phyloP scores from a whole-genome alignment of 2,797 vertebrate species.

The Semotilus atromaculatus region DNA sequence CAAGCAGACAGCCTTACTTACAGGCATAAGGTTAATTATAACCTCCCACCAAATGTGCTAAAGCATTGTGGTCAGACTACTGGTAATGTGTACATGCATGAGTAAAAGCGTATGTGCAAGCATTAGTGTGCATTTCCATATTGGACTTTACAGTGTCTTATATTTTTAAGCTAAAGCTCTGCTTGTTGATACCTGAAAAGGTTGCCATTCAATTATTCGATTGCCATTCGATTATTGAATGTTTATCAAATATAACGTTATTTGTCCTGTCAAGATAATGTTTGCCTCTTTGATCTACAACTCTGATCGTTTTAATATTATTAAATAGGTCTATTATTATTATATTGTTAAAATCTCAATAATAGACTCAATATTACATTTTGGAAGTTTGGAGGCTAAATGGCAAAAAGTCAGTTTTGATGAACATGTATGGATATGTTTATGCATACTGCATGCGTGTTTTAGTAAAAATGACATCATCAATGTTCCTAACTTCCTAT shows the following conservation, averaged over 20 bases:
- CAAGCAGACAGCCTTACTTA: not conserved
- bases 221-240: not conserved
- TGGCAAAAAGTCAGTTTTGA: not conserved
- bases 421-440: not conserved
- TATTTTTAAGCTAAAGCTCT: not conserved
- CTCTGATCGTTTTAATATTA: not conserved
- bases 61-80: constrained; percentile 3
- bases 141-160: not conserved
- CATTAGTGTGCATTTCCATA: not conserved
- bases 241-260: not conserved
- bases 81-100: not conserved
- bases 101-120: not conserved
- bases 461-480: not conserved
- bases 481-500: not conserved
- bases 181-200: not conserved
- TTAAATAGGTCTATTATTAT: too few species aligned
- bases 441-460: not conserved
- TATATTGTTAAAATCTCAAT: not conserved
- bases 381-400: not conserved
- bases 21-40: not conserved
- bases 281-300: not conserved
- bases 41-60: not conserved
- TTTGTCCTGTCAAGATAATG: not conserved
- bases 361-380: not conserved
- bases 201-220: not conserved